Base-by-base conservation (phyloP, 2,113 vertebrate genomes). In the Psittacula cyanocephala region DNA sequence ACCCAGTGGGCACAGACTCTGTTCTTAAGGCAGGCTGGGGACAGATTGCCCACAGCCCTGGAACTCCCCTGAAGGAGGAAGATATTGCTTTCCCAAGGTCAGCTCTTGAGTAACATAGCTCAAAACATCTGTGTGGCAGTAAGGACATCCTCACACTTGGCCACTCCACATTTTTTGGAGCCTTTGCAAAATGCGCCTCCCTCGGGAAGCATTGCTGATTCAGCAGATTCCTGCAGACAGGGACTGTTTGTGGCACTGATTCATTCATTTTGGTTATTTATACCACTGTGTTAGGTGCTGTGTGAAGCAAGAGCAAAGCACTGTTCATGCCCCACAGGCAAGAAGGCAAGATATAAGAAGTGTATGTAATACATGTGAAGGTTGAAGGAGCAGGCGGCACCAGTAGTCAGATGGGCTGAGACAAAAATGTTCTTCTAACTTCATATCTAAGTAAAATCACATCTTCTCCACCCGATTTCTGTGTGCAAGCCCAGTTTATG, bases 201-300 rank as follows among this genome's bases (percentile, higher is more conserved):
- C 81, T 77, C 95, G 95, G 94, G 96, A 97, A 93, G 94, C 39
- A 43, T 55, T 27, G 95, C 84, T 96, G 94, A 97, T 81, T 95
- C 93, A 93, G 94, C 93, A 96, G 91, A 96, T 97, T 92, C 94
- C 91, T 84, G 81, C 43, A 96, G 88, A 89, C 96, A 67, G 71
- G 92, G 86, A 60, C 84, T 91, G 95, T 11, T 95, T 80, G 95
- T 69, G 72, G 92, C 95, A 76, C 93, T 94, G 95, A 95, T 95
- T 96, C 95, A 95, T 90, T 79, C 43, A 2, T 69, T 95, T 71
- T 1, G 12, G 91, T 94, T 92, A 91, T 95, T 94, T 89, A 92
- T 81, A 68, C 91, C 44, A 7, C 91, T 4, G 80, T 0, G 49
- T 8, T 94, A 70, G 90, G 95, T 91, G 90, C 93, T 91, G 91